These are phyloP conservation scores for Limonius californicus DNA, from an alignment of 1,140 invertebrate genomes.

Conservation along the genomic window DNA sequence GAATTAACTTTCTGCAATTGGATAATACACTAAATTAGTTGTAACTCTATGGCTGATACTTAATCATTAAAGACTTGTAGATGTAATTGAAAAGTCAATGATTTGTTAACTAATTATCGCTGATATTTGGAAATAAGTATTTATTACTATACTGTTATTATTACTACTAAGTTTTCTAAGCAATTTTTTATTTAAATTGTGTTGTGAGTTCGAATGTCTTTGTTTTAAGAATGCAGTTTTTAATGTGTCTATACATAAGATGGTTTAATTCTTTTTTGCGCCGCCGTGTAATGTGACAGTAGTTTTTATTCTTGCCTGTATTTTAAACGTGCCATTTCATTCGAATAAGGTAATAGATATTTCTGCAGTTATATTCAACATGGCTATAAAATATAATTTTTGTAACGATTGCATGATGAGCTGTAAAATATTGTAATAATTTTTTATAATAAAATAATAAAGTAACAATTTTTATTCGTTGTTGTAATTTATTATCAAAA, in stretches of 20 bases:
- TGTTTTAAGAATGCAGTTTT: neutral
- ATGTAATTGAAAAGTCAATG: neutral
- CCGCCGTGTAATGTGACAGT: neutral
- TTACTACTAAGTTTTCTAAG: neutral
- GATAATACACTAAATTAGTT: neutral
- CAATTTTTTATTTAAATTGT: neutral
- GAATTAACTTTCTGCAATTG: neutral
- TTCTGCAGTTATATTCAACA: neutral
- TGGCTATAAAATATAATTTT: neutral
- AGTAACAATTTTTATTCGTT: conserved; percentile 2
- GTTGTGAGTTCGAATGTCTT: neutral
- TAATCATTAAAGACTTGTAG: conserved; percentile 3
- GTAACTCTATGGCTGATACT: neutral
- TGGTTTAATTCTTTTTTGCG: neutral
- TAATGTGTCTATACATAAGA: no score
- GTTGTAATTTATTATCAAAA: no score
- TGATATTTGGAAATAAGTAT: neutral
- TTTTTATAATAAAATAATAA: conserved; percentile 9
- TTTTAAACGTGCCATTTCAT: neutral
- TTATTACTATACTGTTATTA: neutral
- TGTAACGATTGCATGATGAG: neutral
- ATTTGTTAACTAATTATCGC: neutral
- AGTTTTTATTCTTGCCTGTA: conserved; percentile 1
- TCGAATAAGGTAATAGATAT: neutral
- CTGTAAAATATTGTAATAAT: conserved; percentile 8